Percentiles rank a stretch among this genome's conserved stretches.
phyloP scores from a whole-genome alignment of 1,140 invertebrate genomes.

The Brachionus plicatilis region DNA sequence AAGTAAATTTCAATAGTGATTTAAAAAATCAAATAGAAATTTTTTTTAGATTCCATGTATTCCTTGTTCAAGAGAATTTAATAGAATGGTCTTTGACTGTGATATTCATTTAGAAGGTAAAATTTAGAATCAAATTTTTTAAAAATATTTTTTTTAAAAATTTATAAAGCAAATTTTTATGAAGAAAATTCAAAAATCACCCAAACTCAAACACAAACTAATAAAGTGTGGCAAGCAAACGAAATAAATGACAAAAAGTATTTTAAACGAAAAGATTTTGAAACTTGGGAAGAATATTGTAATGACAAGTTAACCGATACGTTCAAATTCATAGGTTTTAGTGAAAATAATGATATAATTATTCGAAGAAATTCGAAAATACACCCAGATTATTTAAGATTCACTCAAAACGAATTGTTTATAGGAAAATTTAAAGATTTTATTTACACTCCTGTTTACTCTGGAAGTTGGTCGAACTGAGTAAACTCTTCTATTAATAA shows the following conservation, averaged over 20 bases:
- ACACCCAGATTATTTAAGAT: not conserved
- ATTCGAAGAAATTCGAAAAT: not conserved
- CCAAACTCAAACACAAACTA: not conserved
- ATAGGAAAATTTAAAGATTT: not conserved
- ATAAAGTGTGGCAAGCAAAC: not conserved
- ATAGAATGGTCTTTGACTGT: not conserved
- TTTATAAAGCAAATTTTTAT: not conserved
- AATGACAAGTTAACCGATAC: not conserved
- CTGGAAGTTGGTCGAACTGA: not conserved
- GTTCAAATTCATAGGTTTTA: not conserved
- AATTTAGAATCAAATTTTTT: not conserved
- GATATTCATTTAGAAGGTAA: not conserved
- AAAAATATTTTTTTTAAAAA: not conserved
- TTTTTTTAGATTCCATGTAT: not conserved
- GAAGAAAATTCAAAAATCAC: not conserved
- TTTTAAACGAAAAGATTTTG: not conserved
- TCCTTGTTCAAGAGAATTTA: not conserved
- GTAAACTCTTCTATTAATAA: not conserved
- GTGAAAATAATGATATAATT: not conserved
- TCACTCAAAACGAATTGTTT: not conserved
- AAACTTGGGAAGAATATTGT: not conserved
- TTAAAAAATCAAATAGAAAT: not conserved
- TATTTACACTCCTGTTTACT: not conserved
- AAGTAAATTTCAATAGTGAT: not conserved
- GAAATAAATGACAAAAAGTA: not conserved